These are phyloP conservation scores for Hestina assimilis DNA, from an alignment of 1,140 invertebrate species.

Conservation along the genomic window DNA sequence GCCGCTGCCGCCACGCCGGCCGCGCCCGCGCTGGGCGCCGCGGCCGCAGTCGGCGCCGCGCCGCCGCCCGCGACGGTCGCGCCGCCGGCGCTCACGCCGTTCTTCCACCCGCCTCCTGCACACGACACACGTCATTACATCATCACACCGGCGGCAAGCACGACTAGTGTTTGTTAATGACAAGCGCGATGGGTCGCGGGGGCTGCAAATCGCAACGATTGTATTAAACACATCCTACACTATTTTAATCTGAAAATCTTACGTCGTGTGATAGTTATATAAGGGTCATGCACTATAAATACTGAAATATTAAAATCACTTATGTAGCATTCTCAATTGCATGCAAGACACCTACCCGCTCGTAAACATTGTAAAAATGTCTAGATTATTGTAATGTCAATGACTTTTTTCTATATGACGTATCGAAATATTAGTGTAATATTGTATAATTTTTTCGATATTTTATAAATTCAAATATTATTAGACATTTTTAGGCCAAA, in stretches of 20 bases:
- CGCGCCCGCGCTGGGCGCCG: conserved; percentile 43
- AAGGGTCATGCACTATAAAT: too few relatives aligned
- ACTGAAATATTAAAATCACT: too few relatives aligned
- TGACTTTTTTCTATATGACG: background rate
- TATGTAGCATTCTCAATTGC: background rate
- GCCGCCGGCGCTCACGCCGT: conserved; percentile 56
- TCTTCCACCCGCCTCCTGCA: conserved; percentile 79
- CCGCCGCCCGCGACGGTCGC: conserved; percentile 39
- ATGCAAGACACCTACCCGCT: background rate
- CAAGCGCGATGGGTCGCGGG: background rate
- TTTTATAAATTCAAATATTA: background rate
- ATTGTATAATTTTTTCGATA: background rate
- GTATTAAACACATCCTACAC: background rate
- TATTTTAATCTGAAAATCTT: conserved; percentile 53
- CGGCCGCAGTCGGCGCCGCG: conserved; percentile 41
- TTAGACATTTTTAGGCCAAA: background rate
- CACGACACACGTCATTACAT: conserved; percentile 52
- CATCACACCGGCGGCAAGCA: conserved; percentile 1
- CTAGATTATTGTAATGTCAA: background rate
- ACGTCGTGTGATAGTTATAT: conserved; percentile 28
- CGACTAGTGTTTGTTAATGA: background rate
- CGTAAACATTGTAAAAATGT: background rate
- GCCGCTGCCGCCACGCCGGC: conserved; percentile 50
- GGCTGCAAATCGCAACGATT: background rate
- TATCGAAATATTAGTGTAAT: background rate